Evolutionary conservation across 2,797 vertebrate species (phyloP).

Genomic region (Gambelia wislizenii): DNA sequence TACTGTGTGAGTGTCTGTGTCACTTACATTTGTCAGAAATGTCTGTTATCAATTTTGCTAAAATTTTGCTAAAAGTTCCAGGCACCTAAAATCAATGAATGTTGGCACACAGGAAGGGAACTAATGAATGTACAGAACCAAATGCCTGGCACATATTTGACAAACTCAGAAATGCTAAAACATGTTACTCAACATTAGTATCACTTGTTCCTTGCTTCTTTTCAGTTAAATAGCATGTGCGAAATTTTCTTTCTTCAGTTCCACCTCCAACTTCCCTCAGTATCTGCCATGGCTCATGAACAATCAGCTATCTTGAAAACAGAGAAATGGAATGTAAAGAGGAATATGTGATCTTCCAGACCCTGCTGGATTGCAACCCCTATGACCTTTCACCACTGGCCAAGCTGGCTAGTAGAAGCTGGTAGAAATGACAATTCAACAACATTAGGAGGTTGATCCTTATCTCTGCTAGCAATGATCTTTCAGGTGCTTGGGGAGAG

Average conservation of each 20-base stretch:
- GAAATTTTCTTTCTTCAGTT: slow-evolving; percentile 44
- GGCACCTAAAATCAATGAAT: not conserved
- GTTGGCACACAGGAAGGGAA: slow-evolving; percentile 43
- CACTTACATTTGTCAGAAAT: not conserved
- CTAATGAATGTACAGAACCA: slow-evolving; percentile 25
- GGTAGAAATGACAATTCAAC: not conserved
- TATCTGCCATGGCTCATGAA: slow-evolving; percentile 8
- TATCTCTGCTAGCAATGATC: not conserved
- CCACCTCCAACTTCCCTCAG: slow-evolving; percentile 25
- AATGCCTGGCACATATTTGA: slow-evolving; percentile 47
- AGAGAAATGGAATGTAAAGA: not conserved
- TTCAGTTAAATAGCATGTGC: slow-evolving; percentile 51
- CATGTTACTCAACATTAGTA: slow-evolving; percentile 41
- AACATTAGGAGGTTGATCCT: not conserved
- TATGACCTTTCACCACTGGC: not conserved
- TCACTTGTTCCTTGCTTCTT: slow-evolving; percentile 37
- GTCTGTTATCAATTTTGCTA: not conserved
- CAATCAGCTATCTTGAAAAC: slow-evolving; percentile 11
- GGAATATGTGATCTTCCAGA: not conserved
- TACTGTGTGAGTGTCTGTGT: not conserved
- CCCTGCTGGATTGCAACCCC: not conserved
- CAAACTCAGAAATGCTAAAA: slow-evolving; percentile 52
- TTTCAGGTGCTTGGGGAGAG: not conserved
- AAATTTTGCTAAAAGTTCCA: not conserved
- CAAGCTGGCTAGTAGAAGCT: not conserved